phyloP scores from a whole-genome alignment of 2,888 invertebrate species.

The Heliconius ismenius region DNA sequence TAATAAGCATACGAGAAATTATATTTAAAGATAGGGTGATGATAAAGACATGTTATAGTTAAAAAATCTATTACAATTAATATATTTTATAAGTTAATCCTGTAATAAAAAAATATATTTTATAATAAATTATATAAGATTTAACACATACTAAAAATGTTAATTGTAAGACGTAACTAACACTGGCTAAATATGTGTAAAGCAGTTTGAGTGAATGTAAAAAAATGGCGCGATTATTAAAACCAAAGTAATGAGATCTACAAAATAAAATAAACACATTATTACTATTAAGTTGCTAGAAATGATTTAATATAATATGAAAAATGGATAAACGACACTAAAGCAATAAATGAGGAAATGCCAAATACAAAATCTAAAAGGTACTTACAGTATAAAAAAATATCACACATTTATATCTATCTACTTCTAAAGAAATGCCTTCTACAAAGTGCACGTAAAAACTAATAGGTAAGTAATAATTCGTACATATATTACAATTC shows the following conservation, averaged over 20 bases:
- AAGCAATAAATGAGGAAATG: slow-evolving; percentile 17
- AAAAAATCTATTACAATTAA: background rate
- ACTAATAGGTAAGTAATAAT: background rate
- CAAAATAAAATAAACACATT: background rate
- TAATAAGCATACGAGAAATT: background rate
- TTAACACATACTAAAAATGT: background rate
- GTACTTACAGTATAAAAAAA: slow-evolving; percentile 24
- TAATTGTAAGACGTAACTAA: background rate
- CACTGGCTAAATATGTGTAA: slow-evolving; percentile 17
- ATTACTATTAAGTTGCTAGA: background rate
- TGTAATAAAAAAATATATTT: background rate
- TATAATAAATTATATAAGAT: background rate
- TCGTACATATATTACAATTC: background rate
- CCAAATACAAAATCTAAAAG: slow-evolving; percentile 14
- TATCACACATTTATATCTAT: background rate
- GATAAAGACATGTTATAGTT: slow-evolving; percentile 4
- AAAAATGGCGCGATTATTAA: background rate
- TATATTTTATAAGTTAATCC: slow-evolving; percentile 6
- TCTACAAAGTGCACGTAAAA: background rate
- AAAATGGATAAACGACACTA: slow-evolving; percentile 8
- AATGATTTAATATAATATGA: background rate
- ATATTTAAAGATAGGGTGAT: slow-evolving; percentile 2
- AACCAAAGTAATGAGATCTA: background rate
- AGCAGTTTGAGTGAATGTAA: slow-evolving; percentile 4
- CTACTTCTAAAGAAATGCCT: background rate